Evolutionary conservation across 2,888 invertebrate species (phyloP).

Genomic region (Hirtodrosophila histrioides): DNA sequence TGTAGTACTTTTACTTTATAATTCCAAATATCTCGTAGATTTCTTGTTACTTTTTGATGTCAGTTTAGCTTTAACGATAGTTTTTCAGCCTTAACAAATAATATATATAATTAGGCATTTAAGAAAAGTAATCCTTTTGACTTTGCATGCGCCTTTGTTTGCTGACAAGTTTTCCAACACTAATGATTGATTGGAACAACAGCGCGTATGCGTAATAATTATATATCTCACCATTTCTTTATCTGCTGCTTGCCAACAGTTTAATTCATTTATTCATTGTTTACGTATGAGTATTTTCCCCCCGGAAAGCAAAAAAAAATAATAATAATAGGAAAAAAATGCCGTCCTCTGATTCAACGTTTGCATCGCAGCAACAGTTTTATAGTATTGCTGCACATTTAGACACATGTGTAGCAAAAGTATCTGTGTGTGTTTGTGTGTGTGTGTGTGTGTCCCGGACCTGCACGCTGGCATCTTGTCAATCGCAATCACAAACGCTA

Average conservation of each 20-base stretch:
- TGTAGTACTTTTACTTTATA: too few relatives aligned
- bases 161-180: background rate
- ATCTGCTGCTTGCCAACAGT: slow-evolving; percentile 18
- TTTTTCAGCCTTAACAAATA: too few relatives aligned
- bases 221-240: slow-evolving; percentile 11
- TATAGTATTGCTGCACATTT: background rate
- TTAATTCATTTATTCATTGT: slow-evolving; percentile 34
- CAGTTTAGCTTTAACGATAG: too few relatives aligned
- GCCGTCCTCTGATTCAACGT: slow-evolving; percentile 4
- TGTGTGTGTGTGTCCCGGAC: slow-evolving; percentile 22
- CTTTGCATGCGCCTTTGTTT: too few relatives aligned
- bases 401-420: slow-evolving; percentile 10
- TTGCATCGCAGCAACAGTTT: slow-evolving; percentile 2
- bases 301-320: background rate
- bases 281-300: slow-evolving; percentile 4
- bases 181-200: slow-evolving; percentile 26
- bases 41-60: too few relatives aligned
- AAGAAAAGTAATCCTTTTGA: too few relatives aligned
- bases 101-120: too few relatives aligned
- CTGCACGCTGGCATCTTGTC: slow-evolving; percentile 34
- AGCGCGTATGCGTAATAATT: slow-evolving; percentile 42
- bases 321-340: too few relatives aligned
- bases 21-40: too few relatives aligned
- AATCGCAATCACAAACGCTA: slow-evolving; percentile 37
- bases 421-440: slow-evolving; percentile 7